These are phyloP conservation scores for Silurus lanzhouensis DNA, from an alignment of 2,797 vertebrate genomes.

Conservation along the genomic window DNA sequence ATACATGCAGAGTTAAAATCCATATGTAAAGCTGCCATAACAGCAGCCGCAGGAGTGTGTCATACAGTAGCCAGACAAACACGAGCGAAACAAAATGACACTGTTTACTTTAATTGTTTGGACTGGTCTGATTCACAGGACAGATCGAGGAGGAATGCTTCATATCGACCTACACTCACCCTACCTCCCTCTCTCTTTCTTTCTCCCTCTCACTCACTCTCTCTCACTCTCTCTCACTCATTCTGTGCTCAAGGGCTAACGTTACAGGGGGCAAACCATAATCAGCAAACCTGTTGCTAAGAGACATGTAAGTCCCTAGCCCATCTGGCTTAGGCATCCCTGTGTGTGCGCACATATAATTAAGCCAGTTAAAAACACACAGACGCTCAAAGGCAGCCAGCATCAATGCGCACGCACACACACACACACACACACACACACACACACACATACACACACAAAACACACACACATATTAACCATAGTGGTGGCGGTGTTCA, in stretches of 20 bases:
- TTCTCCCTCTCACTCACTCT: neutral
- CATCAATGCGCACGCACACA: neutral
- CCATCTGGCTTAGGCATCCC: conserved; percentile 78
- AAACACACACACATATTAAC: neutral
- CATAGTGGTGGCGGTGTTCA: too few species aligned
- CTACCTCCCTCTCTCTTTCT: neutral
- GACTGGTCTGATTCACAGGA: conserved; percentile 61
- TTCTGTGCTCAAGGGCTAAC: conserved; percentile 38
- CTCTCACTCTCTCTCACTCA: neutral
- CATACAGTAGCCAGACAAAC: conserved; percentile 64
- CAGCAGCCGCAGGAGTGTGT: conserved; percentile 43
- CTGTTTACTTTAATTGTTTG: conserved; percentile 66
- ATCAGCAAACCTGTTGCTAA: conserved; percentile 83
- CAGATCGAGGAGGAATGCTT: conserved; percentile 59
- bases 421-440: conserved; percentile 4
- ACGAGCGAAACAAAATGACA: conserved; percentile 59
- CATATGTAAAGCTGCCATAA: conserved; percentile 55
- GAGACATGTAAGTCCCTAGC: conserved; percentile 82
- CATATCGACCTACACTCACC: conserved; percentile 41
- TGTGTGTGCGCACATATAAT: conserved; percentile 63
- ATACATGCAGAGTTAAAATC: conserved; percentile 16
- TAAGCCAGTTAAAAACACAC: conserved; percentile 47
- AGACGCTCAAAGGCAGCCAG: conserved; percentile 23
- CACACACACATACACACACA: neutral
- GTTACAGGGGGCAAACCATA: conserved; percentile 67